Conservation (phyloP, 35 echinoderm and acorn worm species). For the Lytechinus variegatus region DNA sequence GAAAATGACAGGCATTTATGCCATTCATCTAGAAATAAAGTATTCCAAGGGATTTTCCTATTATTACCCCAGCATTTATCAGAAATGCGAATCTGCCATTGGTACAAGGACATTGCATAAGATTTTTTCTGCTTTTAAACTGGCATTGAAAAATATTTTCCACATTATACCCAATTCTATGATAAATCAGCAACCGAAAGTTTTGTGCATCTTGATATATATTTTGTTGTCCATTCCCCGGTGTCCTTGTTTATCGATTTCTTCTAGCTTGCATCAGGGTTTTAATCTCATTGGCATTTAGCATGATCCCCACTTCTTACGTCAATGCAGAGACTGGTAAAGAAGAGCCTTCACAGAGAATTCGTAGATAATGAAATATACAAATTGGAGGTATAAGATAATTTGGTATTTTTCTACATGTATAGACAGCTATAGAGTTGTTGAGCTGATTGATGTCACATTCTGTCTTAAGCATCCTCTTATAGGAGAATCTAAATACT, state of each 20-base stretch:
- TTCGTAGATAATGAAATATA: background rate
- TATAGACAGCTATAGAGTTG: too few relatives aligned
- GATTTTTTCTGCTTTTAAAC: background rate
- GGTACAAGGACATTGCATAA: too few relatives aligned
- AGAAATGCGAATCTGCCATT: too few relatives aligned
- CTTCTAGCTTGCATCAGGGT: background rate
- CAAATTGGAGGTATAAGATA: background rate
- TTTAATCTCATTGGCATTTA: conserved; percentile 21
- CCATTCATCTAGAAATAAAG: too few relatives aligned
- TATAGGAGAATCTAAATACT: too few relatives aligned
- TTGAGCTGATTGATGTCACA: too few relatives aligned
- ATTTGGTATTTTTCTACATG: too few relatives aligned
- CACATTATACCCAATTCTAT: background rate
- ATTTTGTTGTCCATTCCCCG: background rate
- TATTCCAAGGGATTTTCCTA: too few relatives aligned
- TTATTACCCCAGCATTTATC: too few relatives aligned
- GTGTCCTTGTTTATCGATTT: background rate
- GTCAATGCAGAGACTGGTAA: background rate
- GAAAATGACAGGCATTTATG: too few relatives aligned
- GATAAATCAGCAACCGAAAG: background rate
- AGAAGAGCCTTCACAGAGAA: background rate
- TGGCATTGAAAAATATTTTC: background rate
- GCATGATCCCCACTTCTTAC: background rate
- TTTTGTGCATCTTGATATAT: background rate
- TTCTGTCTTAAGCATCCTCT: too few relatives aligned